phyloP scores from a whole-genome alignment of 2,888 invertebrate species.

The Ganaspis brasiliensis region DNA sequence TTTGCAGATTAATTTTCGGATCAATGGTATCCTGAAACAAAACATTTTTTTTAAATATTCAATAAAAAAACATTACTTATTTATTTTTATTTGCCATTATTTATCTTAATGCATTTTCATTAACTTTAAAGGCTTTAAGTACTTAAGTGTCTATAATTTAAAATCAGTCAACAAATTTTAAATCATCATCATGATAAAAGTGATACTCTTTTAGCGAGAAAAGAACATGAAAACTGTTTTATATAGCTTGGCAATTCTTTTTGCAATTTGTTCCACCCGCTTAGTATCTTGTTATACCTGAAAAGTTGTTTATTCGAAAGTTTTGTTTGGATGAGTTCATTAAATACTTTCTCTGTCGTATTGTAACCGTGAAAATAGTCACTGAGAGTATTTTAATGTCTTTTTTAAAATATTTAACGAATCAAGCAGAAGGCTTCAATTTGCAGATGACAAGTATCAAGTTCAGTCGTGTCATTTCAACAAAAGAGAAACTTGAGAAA shows the following conservation, averaged over 20 bases:
- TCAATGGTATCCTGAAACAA: constrained; percentile 69
- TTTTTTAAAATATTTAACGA: neutral
- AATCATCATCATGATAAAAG: constrained; percentile 19
- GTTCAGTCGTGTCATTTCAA: neutral
- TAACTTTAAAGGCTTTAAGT: too few relatives aligned
- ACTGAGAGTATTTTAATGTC: neutral
- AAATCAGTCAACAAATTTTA: too few relatives aligned
- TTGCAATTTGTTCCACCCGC: constrained; percentile 28
- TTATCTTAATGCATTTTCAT: too few relatives aligned
- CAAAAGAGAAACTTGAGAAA: constrained; percentile 20
- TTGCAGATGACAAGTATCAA: neutral
- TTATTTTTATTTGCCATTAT: too few relatives aligned
- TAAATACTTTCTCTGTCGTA: constrained; percentile 24
- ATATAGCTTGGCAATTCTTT: neutral
- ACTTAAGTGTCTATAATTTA: too few relatives aligned
- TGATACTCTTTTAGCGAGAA: neutral
- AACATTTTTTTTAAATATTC: too few relatives aligned
- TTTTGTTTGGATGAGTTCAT: constrained; percentile 4
- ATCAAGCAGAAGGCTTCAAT: neutral
- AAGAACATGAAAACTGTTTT: too few relatives aligned
- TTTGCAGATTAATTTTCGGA: constrained; percentile 70
- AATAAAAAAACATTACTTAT: too few relatives aligned
- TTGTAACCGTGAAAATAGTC: constrained; percentile 19
- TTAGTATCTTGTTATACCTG: constrained; percentile 23
- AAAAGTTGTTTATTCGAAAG: constrained; percentile 35